Evolutionary conservation across 2,797 vertebrate genomes (phyloP).

Genomic region (Melanotaenia nigrans): DNA sequence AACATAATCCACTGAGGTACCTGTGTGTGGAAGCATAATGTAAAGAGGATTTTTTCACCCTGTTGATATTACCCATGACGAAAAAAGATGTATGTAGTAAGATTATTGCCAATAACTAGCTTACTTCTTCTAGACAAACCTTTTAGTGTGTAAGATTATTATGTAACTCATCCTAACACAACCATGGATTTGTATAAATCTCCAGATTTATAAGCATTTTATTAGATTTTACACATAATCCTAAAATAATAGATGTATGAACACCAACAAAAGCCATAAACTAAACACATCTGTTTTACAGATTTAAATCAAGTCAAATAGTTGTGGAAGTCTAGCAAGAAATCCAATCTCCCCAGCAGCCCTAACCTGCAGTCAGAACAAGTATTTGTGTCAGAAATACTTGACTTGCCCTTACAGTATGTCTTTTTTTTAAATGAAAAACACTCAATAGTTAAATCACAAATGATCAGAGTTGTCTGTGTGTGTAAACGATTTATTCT

Average conservation of each 20-base stretch:
- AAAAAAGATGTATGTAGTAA: not conserved
- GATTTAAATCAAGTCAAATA: conserved; percentile 13
- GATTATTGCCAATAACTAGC: conserved; percentile 1
- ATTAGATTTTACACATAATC: not conserved
- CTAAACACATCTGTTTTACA: conserved; percentile 2
- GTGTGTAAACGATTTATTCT: not conserved
- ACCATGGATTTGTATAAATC: not conserved
- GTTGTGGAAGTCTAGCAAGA: conserved; percentile 3
- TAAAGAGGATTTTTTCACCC: not conserved
- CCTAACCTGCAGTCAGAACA: conserved; percentile 34
- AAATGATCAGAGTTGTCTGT: conserved; percentile 24
- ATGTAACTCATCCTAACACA: not conserved
- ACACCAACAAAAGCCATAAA: not conserved
- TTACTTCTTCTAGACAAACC: not conserved
- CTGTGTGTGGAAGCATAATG: not conserved
- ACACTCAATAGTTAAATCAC: conserved; percentile 57
- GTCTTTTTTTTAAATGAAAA: conserved; percentile 48
- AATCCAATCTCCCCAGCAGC: conserved; percentile 12
- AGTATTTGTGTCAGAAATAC: conserved; percentile 35
- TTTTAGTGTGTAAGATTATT: not conserved
- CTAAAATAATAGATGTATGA: not conserved
- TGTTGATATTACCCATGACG: not conserved
- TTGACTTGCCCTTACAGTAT: conserved; percentile 13
- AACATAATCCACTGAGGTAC: not conserved
- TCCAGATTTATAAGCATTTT: not conserved